These are phyloP conservation scores for Mormyrus hasselquistii DNA, from an alignment of 2,797 vertebrate genomes.

Conservation along the genomic window DNA sequence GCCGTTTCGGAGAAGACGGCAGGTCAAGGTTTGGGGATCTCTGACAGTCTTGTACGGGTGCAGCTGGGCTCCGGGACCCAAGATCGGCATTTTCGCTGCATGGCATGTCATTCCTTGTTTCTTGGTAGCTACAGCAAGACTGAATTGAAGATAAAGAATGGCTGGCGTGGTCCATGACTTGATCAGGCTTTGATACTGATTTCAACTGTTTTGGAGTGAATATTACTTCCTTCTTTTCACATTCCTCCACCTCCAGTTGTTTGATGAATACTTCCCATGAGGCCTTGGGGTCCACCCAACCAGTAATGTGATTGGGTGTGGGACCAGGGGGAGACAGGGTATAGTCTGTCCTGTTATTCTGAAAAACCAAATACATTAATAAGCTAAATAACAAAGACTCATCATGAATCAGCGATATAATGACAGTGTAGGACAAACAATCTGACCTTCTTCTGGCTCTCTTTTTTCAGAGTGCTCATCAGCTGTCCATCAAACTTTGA, in stretches of 20 bases:
- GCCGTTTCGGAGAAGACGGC: constrained; percentile 13
- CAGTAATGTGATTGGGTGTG: constrained; percentile 58
- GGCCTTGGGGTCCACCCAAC: constrained; percentile 69
- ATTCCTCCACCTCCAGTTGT: constrained; percentile 42
- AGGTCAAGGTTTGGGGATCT: neutral
- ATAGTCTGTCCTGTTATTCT: constrained; percentile 41
- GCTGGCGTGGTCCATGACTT: constrained; percentile 4
- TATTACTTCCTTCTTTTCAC: constrained; percentile 1
- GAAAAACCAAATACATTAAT: constrained; percentile 23
- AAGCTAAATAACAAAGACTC: neutral
- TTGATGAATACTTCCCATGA: constrained; percentile 68
- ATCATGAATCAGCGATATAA: neutral
- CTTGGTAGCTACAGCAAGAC: neutral
- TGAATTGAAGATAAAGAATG: constrained; percentile 13
- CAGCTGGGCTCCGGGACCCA: neutral
- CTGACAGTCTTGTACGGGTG: neutral
- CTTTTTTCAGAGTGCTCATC: constrained; percentile 61
- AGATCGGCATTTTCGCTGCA: neutral
- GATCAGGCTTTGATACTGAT: constrained; percentile 28
- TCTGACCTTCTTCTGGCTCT: constrained; percentile 49
- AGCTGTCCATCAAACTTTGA: constrained; percentile 70
- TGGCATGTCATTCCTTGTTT: neutral
- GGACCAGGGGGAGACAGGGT: constrained; percentile 26
- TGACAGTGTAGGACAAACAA: neutral
- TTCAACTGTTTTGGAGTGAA: constrained; percentile 30